Evolutionary conservation across 2,113 vertebrate species (phyloP), one percentile per base, ranked within the genome.

Genomic region (Sisor rabdophorus): DNA sequence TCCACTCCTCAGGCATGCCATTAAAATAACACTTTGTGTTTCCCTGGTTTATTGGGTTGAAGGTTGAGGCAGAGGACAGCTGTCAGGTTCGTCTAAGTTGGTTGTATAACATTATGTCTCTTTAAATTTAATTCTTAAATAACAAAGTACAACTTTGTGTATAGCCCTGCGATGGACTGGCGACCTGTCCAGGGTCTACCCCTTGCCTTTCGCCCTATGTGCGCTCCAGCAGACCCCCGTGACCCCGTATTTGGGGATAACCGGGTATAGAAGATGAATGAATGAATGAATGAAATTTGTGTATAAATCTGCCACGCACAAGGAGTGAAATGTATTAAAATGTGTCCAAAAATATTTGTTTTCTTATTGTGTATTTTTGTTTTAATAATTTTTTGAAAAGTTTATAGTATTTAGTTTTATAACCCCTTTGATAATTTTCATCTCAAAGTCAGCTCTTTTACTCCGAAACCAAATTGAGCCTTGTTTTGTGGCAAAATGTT

Each of bases 1-100:
- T 91, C 86, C 91, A 93, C 90, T 95, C 94, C 95, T 94, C 93
- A 92, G 95, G 94, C 95, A 82, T 85, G 86, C 89, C 87, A 90
- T 92, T 94, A 92, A 91, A 89, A 88, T 83, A 90, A 84, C 86
- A 90, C 84, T 92, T 93, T 85, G 85, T 88, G 91, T 83, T 84
- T 83, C 71, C 77, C 82, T 75, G 24, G 60, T 84, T 89, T 78
- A 67, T 16, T 59, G 84, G 80, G 58, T 73, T 79, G 83, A 72
- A 83, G 85, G 81, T 88, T 86, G 78, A 83, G 85, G 79, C 71
- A 44, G 83, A 86, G 85, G 85, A 85, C 87, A 83, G 83, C 79
- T 84, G 82, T 82, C 77, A 78, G 83, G 86, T 85, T 86, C 50
- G 85, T 88, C 83, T 73, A 77, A 22, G 77, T 83, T 82, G 84